These are phyloP conservation scores for Peromyscus maniculatus DNA, from an alignment of 2,113 vertebrate species.

Conservation along the genomic window DNA sequence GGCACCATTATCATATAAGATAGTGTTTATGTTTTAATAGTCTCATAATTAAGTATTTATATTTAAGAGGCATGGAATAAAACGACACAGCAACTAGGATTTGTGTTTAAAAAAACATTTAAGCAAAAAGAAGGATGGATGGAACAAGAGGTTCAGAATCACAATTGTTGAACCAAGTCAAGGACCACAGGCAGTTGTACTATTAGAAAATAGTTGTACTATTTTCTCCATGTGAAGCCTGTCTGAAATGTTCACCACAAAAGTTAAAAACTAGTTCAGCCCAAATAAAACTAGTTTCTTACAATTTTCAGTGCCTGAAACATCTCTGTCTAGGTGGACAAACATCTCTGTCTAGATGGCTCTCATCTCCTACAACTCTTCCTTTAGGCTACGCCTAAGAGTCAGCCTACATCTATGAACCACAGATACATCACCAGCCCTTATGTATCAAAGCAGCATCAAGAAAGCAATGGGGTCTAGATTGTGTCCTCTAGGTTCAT, in stretches of 20 bases:
- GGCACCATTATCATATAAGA: neutral
- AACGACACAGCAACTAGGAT: neutral
- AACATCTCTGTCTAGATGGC: neutral
- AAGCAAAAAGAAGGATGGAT: neutral
- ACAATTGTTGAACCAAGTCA: neutral
- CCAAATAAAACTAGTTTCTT: neutral
- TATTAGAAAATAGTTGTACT: neutral
- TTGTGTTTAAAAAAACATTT: conserved; percentile 11
- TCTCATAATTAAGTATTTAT: neutral
- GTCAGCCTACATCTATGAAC: neutral
- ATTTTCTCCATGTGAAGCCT: neutral
- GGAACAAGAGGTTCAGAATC: neutral
- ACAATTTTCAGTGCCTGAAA: neutral
- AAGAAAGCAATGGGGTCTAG: neutral
- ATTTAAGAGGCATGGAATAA: neutral
- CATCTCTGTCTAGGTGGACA: neutral
- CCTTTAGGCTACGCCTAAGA: neutral
- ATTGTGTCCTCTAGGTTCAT: neutral
- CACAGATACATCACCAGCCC: neutral
- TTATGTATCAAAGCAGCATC: neutral
- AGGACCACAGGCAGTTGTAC: neutral
- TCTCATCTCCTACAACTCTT: neutral
- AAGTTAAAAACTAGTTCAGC: neutral
- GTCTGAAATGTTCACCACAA: neutral
- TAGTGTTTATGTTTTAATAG: neutral